Conservation (phyloP, 2,797 vertebrate species). For the Sardinella longiceps region DNA sequence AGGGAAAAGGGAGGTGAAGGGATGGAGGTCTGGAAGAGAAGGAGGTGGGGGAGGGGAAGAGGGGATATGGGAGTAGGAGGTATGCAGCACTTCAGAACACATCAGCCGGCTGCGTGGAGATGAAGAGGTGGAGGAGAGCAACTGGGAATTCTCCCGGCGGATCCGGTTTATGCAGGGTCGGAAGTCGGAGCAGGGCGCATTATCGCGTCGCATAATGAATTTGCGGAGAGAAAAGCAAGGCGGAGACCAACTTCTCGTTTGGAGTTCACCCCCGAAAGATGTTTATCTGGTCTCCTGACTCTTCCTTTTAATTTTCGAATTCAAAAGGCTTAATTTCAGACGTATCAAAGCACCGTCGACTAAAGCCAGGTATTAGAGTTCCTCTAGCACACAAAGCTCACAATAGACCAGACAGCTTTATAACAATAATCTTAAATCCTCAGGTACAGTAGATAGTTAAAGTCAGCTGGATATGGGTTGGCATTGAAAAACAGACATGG, state of each 20-base stretch:
- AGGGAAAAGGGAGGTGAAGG: neutral
- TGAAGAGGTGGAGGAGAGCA: neutral
- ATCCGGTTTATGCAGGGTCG: neutral
- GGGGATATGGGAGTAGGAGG: neutral
- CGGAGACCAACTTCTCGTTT: neutral
- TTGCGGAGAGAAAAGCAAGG: slow-evolving; percentile 9
- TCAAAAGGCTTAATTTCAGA: slow-evolving; percentile 17
- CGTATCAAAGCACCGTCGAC: neutral
- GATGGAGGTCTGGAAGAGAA: neutral
- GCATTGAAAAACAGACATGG: neutral
- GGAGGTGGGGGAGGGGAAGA: neutral
- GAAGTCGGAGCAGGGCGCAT: neutral
- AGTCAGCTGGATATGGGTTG: neutral
- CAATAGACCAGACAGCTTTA: slow-evolving; percentile 11
- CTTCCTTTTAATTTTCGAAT: slow-evolving; percentile 13
- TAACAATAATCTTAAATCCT: slow-evolving; percentile 21
- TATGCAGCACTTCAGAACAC: slow-evolving; percentile 7
- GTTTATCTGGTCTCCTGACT: slow-evolving; percentile 20
- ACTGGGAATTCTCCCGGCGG: slow-evolving; percentile 3
- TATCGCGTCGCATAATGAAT: slow-evolving; percentile 10
- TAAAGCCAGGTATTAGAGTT: neutral
- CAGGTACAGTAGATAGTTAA: neutral
- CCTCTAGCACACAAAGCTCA: neutral
- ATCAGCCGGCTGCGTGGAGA: neutral
- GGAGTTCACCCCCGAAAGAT: neutral